Evolutionary conservation across 2,888 invertebrate genomes (phyloP), one percentile per base, ranked within the genome.

Genomic region (Apamea epomidion): DNA sequence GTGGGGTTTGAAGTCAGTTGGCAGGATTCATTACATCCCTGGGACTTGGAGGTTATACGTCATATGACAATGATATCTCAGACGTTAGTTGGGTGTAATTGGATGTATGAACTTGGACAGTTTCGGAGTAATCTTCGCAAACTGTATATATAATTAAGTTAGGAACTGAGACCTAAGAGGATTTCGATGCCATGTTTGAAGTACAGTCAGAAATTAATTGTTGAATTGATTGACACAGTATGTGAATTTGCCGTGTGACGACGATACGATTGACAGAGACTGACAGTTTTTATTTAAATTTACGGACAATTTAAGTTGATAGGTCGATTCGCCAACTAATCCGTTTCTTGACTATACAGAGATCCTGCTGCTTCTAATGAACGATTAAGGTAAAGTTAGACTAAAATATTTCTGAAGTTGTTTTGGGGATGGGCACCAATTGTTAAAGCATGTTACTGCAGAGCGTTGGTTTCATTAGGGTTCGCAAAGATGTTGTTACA

Each of bases 1-100:
- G 76, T 76, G 37, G 78, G 76, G 81, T 86, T 78, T 87, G 76
- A 75, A 81, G 80, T 62, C 74, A 77, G 76, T 86, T 82, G 60
- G n/a, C 42, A 67, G 72, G 84, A 84, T 81, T 87, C 84, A 84
- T 87, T 65, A 84, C 81, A 71, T 45, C 73, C 14, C 42, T 16
- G 58, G 65, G 68, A 74, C 68, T 69, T 74, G 25, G 18, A 54
- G 58, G 64, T 48, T 80, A 73, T 73, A 65, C 37, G 76, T 82
- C 79, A 60, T 73, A 80, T 78, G 81, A 83, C 78, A 75, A 78
- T 68, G 62, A 76, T 51, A 81, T 69, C 67, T 78, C 32, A 29
- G 45, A 16, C 25, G 67, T 65, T 67, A 60, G 51, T 75, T 60
- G 42, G 71, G 29, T 42, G 69, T 82, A 76, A 82, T 84, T 83